Base-by-base conservation (phyloP, 2,113 vertebrate genomes). In the Dicerorhinus sumatrensis region DNA sequence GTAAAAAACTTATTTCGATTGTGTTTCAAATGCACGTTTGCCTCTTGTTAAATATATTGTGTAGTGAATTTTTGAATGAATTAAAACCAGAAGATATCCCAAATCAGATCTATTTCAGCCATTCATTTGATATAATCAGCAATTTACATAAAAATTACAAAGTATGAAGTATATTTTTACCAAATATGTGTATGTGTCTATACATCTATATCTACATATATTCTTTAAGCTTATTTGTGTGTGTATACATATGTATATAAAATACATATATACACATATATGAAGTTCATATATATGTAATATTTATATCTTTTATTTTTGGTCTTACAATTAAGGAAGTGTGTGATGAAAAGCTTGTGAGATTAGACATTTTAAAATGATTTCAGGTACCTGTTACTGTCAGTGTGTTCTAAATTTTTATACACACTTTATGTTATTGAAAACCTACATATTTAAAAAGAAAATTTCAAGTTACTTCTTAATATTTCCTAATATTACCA, bases 311-410 rank as follows among this genome's bases (percentile, higher is more conserved):
- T 90, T 83, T 88, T 51, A 2, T 42, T 75, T 96, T 93, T 25
- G 31, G 31, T 60, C 51, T 84, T 92, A 60, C 16, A 83, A 6
- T 62, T 60, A 69, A 33, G 33, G 33, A 93, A 31, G 14, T 69
- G 8, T 60, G 7, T 63, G 14, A 90, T 91, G 36, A 60, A 96
- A 96, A 96, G 25, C 58, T 82, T 56, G 13, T 90, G 84, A 84
- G 60, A 60, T 46, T 36, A 60, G 72, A 67, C 36, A 91, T 95
- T 83, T 65, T 8, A 69, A 82, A 82, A 46, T 91, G 6, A 63
- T 67, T n/a, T 85, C 69, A 83, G 48, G 25, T 60, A 42, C 13
- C 58, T 69, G 20, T 11, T 77, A 36, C 17, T 92, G 3, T 63
- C 27, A 33, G 6, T 58, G 4, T 42, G 10, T 75, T 75, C 12